Base-by-base conservation (phyloP, 2,888 invertebrate genomes). In the Halictus quadricinctus region DNA sequence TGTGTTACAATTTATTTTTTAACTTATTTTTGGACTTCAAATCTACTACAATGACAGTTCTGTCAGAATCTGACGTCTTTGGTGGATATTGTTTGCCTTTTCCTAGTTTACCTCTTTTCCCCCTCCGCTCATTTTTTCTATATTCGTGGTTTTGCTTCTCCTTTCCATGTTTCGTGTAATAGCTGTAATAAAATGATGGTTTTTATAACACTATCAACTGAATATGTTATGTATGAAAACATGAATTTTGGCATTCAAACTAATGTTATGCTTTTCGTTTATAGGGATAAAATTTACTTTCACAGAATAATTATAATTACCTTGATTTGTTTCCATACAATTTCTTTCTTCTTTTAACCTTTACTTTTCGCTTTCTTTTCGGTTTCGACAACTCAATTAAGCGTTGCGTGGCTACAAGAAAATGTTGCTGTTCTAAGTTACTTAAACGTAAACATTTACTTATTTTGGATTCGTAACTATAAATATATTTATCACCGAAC, bases 371-470 rank as follows among this genome's bases (percentile, higher is more conserved):
- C 25, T 73, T 79, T 50, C 18, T 87, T 36, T 69, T 88, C 8
- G 91, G 91, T 66, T 77, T 88, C 12, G 92, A 88, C 48, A 92
- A 77, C 58, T 91, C 88, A 4, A 90, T 84, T 73, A 88, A 89
- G 2, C 92, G 87, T 18, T 80, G 80, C 0, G 90, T 89, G 1
- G 91, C 91, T 89, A 29, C 13, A 18, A 60, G 25, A 13, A n/a
- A 54, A 50, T n/a, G 73, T 58, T 8, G 21, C 6, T 1, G 8
- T 58, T n/a, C 2, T 6, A 18, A 18, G 15, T 73, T 50, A 78
- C 36, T 25, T 29, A 13, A 36, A 21, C 1, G 41, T 18, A 8
- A 12, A 41, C 1, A 1, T n/a, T 7, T 15, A 13, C 13, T 64
- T 5, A 29, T 29, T 2, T 25, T 64, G 6, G 21, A 64, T 64